A percentile compares a stretch with the other conserved stretches of the same genome.
phyloP scores from a whole-genome alignment of 2,888 invertebrate genomes.

The Pogonocherus hispidulus region DNA sequence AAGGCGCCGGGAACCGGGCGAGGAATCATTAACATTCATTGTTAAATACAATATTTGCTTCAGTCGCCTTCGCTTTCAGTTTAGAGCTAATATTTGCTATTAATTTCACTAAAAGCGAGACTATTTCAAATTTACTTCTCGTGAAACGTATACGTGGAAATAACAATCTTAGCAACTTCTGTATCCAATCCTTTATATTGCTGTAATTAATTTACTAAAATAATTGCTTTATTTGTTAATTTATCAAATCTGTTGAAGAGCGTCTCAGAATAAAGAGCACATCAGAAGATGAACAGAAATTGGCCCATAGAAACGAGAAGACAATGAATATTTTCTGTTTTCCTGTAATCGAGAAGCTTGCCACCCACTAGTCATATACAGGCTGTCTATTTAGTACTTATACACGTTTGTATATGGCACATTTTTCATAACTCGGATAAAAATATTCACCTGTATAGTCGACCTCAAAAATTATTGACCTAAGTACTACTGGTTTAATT shows the following conservation, averaged over 20 bases:
- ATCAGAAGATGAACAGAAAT: too few species aligned
- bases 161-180: constrained; percentile 12
- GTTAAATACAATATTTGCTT: constrained; percentile 63
- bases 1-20: constrained; percentile 49
- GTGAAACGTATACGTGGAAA: constrained; percentile 45
- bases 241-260: too few species aligned
- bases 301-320: too few species aligned
- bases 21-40: constrained; percentile 62
- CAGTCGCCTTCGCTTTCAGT: constrained; percentile 61
- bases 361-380: not conserved
- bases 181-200: not conserved
- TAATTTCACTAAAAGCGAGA: constrained; percentile 62
- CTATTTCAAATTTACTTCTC: constrained; percentile 55
- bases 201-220: not conserved
- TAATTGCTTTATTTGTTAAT: not conserved
- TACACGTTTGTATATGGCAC: too few species aligned
- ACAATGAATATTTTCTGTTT: too few species aligned
- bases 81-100: constrained; percentile 63
- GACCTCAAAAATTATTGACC: too few species aligned
- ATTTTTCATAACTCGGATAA: too few species aligned
- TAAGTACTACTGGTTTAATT: too few species aligned
- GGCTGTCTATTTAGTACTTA: not conserved
- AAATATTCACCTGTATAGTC: too few species aligned
- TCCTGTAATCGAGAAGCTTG: too few species aligned
- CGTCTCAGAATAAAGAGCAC: too few species aligned